Evolutionary conservation across 2,888 invertebrate species (phyloP).

Genomic region (Drosophila emarginata): DNA sequence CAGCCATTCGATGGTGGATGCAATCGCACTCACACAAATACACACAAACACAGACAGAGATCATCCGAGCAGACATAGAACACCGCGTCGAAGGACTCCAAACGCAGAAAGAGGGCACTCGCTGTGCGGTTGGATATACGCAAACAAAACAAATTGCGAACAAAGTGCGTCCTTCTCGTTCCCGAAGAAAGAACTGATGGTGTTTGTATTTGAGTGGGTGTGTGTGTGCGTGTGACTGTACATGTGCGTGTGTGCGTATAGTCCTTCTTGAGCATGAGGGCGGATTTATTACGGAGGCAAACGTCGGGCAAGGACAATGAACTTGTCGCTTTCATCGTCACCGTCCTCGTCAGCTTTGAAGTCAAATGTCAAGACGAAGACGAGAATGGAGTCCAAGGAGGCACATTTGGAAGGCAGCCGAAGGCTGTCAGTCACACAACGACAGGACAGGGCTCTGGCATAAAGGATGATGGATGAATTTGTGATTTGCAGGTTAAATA

Average conservation of each 20-base stretch:
- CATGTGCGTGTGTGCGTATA: conserved; percentile 40
- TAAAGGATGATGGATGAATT: conserved; percentile 78
- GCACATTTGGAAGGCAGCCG: conserved; percentile 40
- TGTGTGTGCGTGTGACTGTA: not conserved
- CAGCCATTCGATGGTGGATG: conserved; percentile 32
- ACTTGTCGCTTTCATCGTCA: conserved; percentile 75
- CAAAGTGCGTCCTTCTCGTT: conserved; percentile 74
- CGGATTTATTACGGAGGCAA: conserved; percentile 66
- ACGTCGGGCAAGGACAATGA: conserved; percentile 71
- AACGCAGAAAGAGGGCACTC: conserved; percentile 30
- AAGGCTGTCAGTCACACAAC: conserved; percentile 56
- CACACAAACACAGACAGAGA: conserved; percentile 3
- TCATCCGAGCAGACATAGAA: not conserved
- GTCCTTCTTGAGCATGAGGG: conserved; percentile 39
- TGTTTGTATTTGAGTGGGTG: not conserved
- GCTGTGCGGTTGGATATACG: conserved; percentile 53
- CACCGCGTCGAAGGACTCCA: conserved; percentile 23
- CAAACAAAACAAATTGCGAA: conserved; percentile 78
- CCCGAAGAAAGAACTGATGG: conserved; percentile 10
- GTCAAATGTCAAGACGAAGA: conserved; percentile 70
- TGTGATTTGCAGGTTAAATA: conserved; percentile 79
- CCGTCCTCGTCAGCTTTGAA: conserved; percentile 69
- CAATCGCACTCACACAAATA: conserved; percentile 18
- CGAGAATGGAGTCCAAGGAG: conserved; percentile 31
- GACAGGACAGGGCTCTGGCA: conserved; percentile 37